These are phyloP conservation scores for Micromesistius poutassou DNA, from an alignment of 2,797 vertebrate species.

Conservation along the genomic window DNA sequence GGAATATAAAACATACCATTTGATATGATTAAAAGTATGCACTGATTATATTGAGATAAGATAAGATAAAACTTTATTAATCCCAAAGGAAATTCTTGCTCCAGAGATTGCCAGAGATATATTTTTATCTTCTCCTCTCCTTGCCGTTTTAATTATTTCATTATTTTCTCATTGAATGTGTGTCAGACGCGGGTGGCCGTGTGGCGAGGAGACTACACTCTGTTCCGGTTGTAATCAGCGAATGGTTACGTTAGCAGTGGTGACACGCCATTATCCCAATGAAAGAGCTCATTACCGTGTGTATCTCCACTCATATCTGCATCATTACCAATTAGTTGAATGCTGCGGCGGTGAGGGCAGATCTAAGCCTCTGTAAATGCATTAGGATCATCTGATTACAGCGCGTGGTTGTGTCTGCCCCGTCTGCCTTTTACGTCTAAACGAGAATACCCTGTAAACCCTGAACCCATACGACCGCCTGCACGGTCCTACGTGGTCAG, in stretches of 20 bases:
- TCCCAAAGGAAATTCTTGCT: too few relatives aligned
- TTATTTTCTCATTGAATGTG: not conserved
- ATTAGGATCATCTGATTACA: not conserved
- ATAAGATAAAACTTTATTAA: too few relatives aligned
- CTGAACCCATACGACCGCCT: too few relatives aligned
- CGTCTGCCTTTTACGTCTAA: not conserved
- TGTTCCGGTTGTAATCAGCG: not conserved
- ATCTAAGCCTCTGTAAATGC: constrained; percentile 1
- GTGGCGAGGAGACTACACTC: too few relatives aligned
- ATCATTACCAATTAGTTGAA: not conserved
- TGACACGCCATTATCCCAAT: constrained; percentile 1
- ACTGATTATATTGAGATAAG: not conserved
- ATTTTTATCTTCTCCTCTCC: not conserved
- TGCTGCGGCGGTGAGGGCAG: not conserved
- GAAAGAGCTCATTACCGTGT: not conserved
- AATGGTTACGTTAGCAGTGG: not conserved
- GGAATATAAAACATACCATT: not conserved
- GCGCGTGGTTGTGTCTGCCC: not conserved
- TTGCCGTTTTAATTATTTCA: not conserved
- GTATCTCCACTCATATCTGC: constrained; percentile 1
- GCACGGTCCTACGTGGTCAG: too few relatives aligned
- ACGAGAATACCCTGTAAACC: too few relatives aligned
- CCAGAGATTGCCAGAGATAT: too few relatives aligned
- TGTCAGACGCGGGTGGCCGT: too few relatives aligned
- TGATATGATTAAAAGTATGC: not conserved